Percentiles rank a stretch among this genome's conserved stretches.
Conservation (phyloP, 2,888 invertebrate species). For the Diarsia rubi region DNA sequence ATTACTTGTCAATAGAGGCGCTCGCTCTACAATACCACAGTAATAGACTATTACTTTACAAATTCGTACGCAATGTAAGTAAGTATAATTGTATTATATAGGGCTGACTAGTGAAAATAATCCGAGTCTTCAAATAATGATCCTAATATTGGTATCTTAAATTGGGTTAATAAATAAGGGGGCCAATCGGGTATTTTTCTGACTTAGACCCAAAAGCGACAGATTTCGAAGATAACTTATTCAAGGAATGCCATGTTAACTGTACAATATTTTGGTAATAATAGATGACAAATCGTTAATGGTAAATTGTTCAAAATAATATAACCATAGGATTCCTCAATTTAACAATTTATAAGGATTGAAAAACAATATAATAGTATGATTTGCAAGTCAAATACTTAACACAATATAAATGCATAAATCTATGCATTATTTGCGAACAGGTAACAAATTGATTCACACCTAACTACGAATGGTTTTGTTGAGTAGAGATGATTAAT, state of each 20-base stretch:
- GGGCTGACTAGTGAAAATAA: slow-evolving; percentile 34
- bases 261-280: no score
- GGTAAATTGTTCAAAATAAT: not conserved
- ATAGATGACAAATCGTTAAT: slow-evolving; percentile 20
- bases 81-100: slow-evolving; percentile 52
- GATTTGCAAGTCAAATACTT: not conserved
- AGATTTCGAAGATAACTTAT: not conserved
- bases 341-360: slow-evolving; percentile 30
- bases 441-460: slow-evolving; percentile 12
- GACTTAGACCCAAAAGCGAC: not conserved
- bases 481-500: not conserved
- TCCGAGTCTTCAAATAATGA: not conserved
- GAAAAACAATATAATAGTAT: slow-evolving; percentile 4
- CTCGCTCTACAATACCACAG: slow-evolving; percentile 65
- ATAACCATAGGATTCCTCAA: not conserved
- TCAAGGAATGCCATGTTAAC: no score
- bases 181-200: not conserved
- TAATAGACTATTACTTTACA: slow-evolving; percentile 69
- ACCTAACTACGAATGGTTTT: not conserved
- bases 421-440: slow-evolving; percentile 17
- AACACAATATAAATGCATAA: slow-evolving; percentile 7
- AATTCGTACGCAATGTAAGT: slow-evolving; percentile 51
- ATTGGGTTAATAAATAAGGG: no score
- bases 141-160: not conserved
- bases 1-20: slow-evolving; percentile 58